phyloP scores from a whole-genome alignment of 1,140 invertebrate species.

The Zelostemma sp. region DNA sequence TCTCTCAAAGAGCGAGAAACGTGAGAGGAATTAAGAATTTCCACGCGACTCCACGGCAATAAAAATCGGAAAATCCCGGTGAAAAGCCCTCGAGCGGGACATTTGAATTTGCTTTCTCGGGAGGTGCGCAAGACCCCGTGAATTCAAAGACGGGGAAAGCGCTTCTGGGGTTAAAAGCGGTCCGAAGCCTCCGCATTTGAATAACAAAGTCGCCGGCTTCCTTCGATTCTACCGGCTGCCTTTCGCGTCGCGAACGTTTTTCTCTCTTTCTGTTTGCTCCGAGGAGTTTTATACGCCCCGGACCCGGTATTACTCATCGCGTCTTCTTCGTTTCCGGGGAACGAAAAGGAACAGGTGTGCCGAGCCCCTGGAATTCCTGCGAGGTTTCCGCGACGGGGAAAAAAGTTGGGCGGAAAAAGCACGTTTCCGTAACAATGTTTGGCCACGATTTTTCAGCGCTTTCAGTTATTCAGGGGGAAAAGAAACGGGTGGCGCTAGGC shows the following conservation, averaged over 20 bases:
- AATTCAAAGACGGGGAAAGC: constrained; percentile 30
- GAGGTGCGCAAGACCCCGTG: constrained; percentile 13
- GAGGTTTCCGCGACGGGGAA: too few species aligned
- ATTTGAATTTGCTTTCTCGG: constrained; percentile 56
- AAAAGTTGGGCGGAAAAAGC: constrained; percentile 39
- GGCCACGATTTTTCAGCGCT: too few species aligned
- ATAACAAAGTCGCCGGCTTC: constrained; percentile 59
- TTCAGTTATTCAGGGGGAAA: constrained; percentile 5
- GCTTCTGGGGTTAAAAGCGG: constrained; percentile 42
- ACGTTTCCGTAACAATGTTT: too few species aligned
- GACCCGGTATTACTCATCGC: constrained; percentile 1
- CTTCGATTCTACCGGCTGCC: constrained; percentile 41
- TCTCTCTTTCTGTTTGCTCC: constrained; percentile 1
- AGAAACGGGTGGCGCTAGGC: constrained; percentile 59
- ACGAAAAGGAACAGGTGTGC: constrained; percentile 54
- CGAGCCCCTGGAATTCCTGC: too few species aligned
- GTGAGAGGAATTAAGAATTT: not conserved
- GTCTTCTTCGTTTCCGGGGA: too few species aligned
- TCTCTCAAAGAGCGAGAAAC: not conserved
- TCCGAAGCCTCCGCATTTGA: constrained; percentile 49
- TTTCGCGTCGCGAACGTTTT: constrained; percentile 50
- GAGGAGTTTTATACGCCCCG: not conserved
- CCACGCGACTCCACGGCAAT: constrained; percentile 28
- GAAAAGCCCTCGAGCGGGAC: constrained; percentile 38
- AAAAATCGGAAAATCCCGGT: constrained; percentile 48